Percentiles rank a stretch among this genome's conserved stretches.
Evolutionary conservation across 2,888 invertebrate species (phyloP).

Genomic region (Xylota segnis): DNA sequence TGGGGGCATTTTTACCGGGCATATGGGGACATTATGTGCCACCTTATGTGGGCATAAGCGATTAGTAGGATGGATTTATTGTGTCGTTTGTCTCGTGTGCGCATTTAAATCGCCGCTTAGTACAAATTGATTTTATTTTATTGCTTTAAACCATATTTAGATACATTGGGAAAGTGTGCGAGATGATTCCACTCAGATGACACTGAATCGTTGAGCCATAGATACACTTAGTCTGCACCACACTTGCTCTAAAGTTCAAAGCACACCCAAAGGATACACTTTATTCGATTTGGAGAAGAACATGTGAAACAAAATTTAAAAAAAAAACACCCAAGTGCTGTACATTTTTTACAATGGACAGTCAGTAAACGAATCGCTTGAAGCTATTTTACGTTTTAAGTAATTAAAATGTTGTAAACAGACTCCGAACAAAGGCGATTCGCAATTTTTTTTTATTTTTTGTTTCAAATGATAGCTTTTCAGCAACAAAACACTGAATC

Average conservation of each 20-base stretch:
- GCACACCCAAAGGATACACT: too few species aligned
- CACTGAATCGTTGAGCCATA: neutral
- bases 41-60: constrained; percentile 73
- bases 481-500: neutral
- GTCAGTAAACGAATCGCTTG: neutral
- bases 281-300: too few species aligned
- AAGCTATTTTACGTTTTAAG: neutral
- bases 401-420: neutral
- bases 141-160: constrained; percentile 33
- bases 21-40: constrained; percentile 56
- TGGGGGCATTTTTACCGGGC: constrained; percentile 49
- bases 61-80: constrained; percentile 73
- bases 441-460: neutral
- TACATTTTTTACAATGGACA: neutral
- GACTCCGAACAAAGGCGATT: neutral
- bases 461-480: neutral
- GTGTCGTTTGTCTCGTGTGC: constrained; percentile 55
- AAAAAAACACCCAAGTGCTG: too few species aligned
- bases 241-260: too few species aligned
- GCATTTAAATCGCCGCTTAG: constrained; percentile 60
- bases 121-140: constrained; percentile 68
- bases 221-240: neutral
- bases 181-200: neutral
- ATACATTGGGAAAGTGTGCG: constrained; percentile 35
- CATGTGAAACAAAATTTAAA: too few species aligned